These are phyloP conservation scores for Corythaixoides concolor DNA, from an alignment of 2,113 vertebrate species.

Conservation along the genomic window DNA sequence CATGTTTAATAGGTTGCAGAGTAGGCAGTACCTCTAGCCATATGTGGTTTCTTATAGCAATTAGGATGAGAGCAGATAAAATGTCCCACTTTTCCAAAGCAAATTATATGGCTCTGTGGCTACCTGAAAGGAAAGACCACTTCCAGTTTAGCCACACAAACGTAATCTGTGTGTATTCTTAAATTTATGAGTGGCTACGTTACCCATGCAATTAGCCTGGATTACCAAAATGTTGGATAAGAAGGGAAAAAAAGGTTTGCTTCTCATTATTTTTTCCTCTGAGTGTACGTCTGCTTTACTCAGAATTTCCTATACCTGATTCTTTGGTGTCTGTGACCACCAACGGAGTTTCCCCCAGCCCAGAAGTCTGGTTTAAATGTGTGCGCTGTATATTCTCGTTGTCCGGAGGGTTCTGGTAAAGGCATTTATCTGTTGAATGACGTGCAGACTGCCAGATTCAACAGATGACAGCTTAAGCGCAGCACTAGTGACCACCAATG, in stretches of 20 bases:
- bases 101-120: conserved; percentile 46
- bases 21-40: neutral
- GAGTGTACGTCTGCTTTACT: conserved; percentile 37
- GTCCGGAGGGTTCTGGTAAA: conserved; percentile 75
- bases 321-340: conserved; percentile 74
- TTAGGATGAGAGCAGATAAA: conserved; percentile 55
- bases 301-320: conserved; percentile 74
- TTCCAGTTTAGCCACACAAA: conserved; percentile 44
- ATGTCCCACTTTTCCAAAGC: conserved; percentile 47
- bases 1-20: conserved; percentile 38
- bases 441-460: conserved; percentile 70
- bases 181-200: conserved; percentile 53
- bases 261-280: conserved; percentile 15
- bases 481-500: conserved; percentile 36
- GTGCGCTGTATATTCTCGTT: conserved; percentile 56
- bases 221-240: neutral
- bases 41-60: neutral
- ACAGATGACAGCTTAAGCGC: conserved; percentile 64
- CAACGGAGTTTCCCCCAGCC: conserved; percentile 65
- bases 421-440: conserved; percentile 76
- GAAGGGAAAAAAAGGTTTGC: neutral
- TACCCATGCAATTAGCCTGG: conserved; percentile 11
- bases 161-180: conserved; percentile 39
- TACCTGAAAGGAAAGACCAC: conserved; percentile 60
- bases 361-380: conserved; percentile 50